Evolutionary conservation across 1,140 invertebrate species (phyloP).

Genomic region (Gerris buenoi): DNA sequence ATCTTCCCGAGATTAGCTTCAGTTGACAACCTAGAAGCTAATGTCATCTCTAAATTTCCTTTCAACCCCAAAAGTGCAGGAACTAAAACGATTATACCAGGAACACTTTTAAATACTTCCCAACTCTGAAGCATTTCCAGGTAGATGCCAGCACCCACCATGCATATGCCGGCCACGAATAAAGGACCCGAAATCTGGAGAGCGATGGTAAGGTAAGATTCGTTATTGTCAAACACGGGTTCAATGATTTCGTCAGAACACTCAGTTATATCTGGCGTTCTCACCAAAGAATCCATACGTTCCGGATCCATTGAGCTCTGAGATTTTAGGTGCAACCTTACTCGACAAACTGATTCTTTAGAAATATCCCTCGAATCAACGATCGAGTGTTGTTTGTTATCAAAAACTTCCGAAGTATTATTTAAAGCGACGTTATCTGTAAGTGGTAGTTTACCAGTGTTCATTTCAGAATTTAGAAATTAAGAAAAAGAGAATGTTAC

Average conservation of each 20-base stretch:
- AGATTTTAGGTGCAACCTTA: background rate
- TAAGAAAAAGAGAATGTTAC: background rate
- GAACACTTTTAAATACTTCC: conserved; percentile 66
- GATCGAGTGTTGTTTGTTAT: background rate
- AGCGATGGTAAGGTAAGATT: conserved; percentile 44
- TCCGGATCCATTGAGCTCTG: background rate
- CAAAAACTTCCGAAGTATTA: background rate
- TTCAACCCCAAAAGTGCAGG: conserved; percentile 89
- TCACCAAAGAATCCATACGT: background rate
- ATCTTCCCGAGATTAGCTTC: conserved; percentile 71
- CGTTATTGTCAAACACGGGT: conserved; percentile 21
- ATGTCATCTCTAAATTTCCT: conserved; percentile 94
- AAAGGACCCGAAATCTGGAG: conserved; percentile 81
- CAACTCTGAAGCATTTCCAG: conserved; percentile 63
- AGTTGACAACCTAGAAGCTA: conserved; percentile 83
- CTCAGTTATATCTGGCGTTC: background rate
- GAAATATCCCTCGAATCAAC: background rate
- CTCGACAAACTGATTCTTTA: background rate
- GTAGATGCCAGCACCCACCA: conserved; percentile 75
- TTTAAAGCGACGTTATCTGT: background rate
- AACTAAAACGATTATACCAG: conserved; percentile 83
- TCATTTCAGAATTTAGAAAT: background rate
- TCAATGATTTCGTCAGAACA: conserved; percentile 3
- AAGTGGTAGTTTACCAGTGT: background rate
- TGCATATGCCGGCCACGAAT: conserved; percentile 77